Conservation (phyloP, 2,797 vertebrate genomes). For the Anguilla obscura region DNA sequence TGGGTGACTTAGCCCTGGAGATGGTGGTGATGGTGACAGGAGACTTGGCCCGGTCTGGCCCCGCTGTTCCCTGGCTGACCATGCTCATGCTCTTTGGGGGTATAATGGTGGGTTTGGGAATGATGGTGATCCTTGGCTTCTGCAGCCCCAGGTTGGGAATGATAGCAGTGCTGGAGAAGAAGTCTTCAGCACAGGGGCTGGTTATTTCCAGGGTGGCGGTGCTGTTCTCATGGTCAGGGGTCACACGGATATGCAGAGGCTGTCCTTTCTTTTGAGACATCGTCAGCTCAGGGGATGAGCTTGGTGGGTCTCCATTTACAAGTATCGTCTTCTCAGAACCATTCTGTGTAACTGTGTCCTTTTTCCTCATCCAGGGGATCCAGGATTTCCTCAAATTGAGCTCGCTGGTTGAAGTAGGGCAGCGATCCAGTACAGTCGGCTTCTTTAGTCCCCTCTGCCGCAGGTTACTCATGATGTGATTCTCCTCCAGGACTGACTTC, state of each 20-base stretch:
- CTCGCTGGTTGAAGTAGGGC: slow-evolving; percentile 83
- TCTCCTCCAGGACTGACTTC: slow-evolving; percentile 92
- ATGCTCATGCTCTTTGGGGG: slow-evolving; percentile 66
- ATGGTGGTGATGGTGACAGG: slow-evolving; percentile 92
- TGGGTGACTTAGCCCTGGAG: slow-evolving; percentile 82
- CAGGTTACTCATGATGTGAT: slow-evolving; percentile 93
- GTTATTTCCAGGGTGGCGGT: slow-evolving; percentile 94
- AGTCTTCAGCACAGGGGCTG: slow-evolving; percentile 86
- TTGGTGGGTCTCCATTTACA: slow-evolving; percentile 54
- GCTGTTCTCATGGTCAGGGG: slow-evolving; percentile 85
- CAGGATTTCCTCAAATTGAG: slow-evolving; percentile 80
- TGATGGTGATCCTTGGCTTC: slow-evolving; percentile 92
- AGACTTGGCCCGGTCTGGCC: slow-evolving; percentile 77
- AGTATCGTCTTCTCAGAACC: slow-evolving; percentile 64
- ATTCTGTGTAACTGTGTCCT: slow-evolving; percentile 69
- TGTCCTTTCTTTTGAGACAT: slow-evolving; percentile 83
- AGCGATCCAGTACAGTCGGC: slow-evolving; percentile 84
- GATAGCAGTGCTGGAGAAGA: slow-evolving; percentile 92
- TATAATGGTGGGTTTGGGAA: slow-evolving; percentile 79
- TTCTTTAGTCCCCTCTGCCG: slow-evolving; percentile 84
- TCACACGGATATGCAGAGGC: slow-evolving; percentile 92
- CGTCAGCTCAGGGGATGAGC: slow-evolving; percentile 69
- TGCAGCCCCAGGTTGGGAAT: slow-evolving; percentile 92
- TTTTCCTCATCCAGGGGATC: slow-evolving; percentile 90
- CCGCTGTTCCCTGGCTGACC: slow-evolving; percentile 57